phyloP scores from a whole-genome alignment of 2,113 vertebrate genomes.

The Macroglossus sobrinus region DNA sequence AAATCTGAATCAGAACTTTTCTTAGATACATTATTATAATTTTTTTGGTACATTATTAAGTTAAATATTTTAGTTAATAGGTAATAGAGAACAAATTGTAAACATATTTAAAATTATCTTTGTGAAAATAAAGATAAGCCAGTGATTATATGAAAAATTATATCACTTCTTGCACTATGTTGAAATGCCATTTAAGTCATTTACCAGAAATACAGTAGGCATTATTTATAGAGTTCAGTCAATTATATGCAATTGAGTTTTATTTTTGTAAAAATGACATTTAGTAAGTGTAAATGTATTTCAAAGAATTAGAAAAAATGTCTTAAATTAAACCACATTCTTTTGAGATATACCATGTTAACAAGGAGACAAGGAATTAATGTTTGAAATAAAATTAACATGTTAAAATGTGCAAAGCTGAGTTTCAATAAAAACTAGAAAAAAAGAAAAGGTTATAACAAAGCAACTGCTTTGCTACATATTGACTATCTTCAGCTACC shows the following conservation, averaged over 20 bases:
- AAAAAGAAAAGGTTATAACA: conserved; percentile 35
- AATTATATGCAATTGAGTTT: conserved; percentile 2
- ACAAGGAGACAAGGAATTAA: neutral
- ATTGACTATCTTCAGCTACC: conserved; percentile 42
- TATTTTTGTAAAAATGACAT: neutral
- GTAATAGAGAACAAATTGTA: neutral
- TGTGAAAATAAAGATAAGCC: neutral
- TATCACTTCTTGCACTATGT: neutral
- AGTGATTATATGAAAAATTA: neutral
- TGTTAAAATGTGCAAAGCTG: neutral
- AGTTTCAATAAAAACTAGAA: conserved; percentile 39
- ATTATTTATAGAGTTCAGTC: neutral
- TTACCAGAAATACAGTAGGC: neutral
- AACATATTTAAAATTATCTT: neutral
- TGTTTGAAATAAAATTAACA: conserved; percentile 9
- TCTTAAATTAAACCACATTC: neutral
- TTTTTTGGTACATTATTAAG: neutral
- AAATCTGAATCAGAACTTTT: neutral
- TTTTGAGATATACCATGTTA: neutral
- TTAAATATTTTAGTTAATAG: neutral
- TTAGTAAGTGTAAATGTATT: neutral
- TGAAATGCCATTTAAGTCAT: neutral
- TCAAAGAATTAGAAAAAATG: conserved; percentile 42
- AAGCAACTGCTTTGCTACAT: neutral
- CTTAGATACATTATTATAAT: neutral